Evolutionary conservation across 2,888 invertebrate species (phyloP).

Genomic region (Ichneumoninae sp.): DNA sequence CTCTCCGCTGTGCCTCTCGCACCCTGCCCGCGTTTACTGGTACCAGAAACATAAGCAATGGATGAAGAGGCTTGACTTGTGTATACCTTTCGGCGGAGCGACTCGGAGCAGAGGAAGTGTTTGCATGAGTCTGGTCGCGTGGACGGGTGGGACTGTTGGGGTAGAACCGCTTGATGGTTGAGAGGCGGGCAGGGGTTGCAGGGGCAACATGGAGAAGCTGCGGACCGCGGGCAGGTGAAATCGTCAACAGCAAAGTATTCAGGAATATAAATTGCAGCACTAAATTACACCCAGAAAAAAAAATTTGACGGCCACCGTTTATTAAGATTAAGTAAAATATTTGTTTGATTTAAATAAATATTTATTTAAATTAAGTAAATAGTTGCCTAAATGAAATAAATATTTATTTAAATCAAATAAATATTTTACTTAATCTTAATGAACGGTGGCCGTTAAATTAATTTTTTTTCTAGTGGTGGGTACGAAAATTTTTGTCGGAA

Average conservation of each 20-base stretch:
- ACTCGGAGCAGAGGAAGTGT: not conserved
- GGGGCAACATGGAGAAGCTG: not conserved
- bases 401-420: too few species aligned
- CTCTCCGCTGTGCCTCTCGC: constrained; percentile 19
- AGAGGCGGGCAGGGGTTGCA: too few species aligned
- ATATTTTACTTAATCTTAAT: too few species aligned
- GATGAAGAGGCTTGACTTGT: not conserved
- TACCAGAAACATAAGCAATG: not conserved
- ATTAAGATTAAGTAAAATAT: too few species aligned
- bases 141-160: not conserved
- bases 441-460: too few species aligned
- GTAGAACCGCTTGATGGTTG: too few species aligned
- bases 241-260: not conserved
- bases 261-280: not conserved
- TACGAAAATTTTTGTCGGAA: not conserved
- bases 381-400: too few species aligned
- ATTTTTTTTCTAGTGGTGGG: too few species aligned
- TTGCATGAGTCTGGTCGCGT: not conserved
- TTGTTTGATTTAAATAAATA: too few species aligned
- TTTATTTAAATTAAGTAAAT: too few species aligned
- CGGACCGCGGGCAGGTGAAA: not conserved
- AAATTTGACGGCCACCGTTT: too few species aligned
- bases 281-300: not conserved
- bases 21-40: not conserved
- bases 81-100: not conserved